Conservation (phyloP, 1,140 invertebrate species). For the Drosophila busckii region DNA sequence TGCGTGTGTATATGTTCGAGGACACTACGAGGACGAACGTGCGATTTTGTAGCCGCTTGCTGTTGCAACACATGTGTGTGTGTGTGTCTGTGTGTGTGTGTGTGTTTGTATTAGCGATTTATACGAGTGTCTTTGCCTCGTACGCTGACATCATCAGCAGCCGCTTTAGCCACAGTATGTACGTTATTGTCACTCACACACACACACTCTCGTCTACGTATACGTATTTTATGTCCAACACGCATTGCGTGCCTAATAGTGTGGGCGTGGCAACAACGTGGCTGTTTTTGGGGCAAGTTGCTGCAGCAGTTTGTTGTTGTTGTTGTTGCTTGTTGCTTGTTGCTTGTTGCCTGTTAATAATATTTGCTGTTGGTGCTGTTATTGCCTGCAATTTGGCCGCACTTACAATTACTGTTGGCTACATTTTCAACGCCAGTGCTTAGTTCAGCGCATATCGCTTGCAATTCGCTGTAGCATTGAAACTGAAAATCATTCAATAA, state of each 20-base stretch:
- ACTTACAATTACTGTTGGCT: too few species aligned
- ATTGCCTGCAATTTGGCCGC: too few species aligned
- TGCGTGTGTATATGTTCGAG: constrained; percentile 30
- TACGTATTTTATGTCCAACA: constrained; percentile 17
- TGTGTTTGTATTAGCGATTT: constrained; percentile 8
- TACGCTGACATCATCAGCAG: constrained; percentile 69
- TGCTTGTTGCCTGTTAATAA: background rate
- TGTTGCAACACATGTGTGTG: constrained; percentile 36
- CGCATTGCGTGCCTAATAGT: constrained; percentile 26
- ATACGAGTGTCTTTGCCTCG: constrained; percentile 14
- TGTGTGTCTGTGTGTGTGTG: too few species aligned
- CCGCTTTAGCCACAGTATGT: constrained; percentile 26
- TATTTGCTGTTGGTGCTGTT: background rate
- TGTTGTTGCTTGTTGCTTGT: background rate
- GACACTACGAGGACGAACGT: constrained; percentile 65
- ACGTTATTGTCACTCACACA: constrained; percentile 3
- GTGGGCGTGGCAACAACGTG: constrained; percentile 11
- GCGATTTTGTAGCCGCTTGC: constrained; percentile 34
- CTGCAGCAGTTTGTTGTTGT: background rate
- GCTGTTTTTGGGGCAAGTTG: too few species aligned
- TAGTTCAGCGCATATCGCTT: too few species aligned
- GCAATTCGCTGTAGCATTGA: too few species aligned
- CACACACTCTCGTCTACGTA: constrained; percentile 8
- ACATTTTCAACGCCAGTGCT: too few species aligned
- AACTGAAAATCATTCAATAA: too few species aligned